Percentiles rank a stretch among this genome's conserved stretches.
Evolutionary conservation across 2,113 vertebrate species (phyloP).

Genomic region (Nothocercus julius): DNA sequence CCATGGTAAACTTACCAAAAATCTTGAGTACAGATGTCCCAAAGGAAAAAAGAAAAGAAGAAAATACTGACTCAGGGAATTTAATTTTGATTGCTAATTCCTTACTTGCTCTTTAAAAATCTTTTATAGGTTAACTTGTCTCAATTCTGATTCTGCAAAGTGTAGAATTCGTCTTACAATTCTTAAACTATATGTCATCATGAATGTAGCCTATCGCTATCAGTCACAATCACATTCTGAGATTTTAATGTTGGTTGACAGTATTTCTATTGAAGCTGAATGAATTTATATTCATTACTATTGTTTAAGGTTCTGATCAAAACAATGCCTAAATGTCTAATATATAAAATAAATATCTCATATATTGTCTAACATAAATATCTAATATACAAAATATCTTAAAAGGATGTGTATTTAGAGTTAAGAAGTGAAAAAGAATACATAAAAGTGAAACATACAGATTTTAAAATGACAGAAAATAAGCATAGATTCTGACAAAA

Average conservation of each 20-base stretch:
- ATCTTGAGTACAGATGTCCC: neutral
- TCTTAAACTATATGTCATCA: neutral
- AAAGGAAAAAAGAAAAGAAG: neutral
- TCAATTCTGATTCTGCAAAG: neutral
- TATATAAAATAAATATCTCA: neutral
- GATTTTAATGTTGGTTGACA: neutral
- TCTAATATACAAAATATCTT: neutral
- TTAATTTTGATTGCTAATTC: neutral
- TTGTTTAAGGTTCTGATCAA: neutral
- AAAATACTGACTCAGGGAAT: neutral
- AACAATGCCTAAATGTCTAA: neutral
- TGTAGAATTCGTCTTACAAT: neutral
- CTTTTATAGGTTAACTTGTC: neutral
- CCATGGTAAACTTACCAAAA: neutral
- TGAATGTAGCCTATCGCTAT: neutral
- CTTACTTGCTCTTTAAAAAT: neutral
- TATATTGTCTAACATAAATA: neutral
- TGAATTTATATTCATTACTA: neutral
- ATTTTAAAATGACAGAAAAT: neutral
- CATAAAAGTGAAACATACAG: neutral
- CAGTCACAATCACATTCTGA: neutral
- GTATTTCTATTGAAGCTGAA: neutral
- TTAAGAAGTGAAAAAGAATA: neutral
- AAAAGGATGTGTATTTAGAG: neutral
- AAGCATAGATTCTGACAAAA: neutral